These are phyloP conservation scores for Cirrhinus mrigala DNA, from an alignment of 2,797 vertebrate species.

Conservation along the genomic window DNA sequence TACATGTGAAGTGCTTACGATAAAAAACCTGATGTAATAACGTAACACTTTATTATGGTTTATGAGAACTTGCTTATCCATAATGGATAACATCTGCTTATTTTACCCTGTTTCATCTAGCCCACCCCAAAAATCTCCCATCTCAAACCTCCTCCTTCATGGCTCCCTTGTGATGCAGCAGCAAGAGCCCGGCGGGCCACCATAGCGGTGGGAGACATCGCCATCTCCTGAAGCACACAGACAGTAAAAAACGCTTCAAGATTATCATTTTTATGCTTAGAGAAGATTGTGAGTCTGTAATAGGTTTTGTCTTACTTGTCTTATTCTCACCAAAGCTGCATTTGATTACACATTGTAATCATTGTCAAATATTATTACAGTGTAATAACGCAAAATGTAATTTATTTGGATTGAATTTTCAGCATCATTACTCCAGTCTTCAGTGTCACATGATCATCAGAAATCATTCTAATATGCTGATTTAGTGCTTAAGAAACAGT, in stretches of 20 bases:
- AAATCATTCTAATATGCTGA: neutral
- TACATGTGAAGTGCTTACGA: neutral
- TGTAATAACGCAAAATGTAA: neutral
- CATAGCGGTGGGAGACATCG: slow-evolving; percentile 64
- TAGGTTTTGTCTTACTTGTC: neutral
- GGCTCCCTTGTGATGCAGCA: slow-evolving; percentile 75
- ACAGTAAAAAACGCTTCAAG: neutral
- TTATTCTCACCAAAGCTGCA: neutral
- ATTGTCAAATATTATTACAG: neutral
- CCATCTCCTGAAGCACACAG: slow-evolving; percentile 64
- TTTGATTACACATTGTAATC: neutral
- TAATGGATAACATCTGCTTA: neutral
- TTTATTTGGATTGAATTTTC: neutral
- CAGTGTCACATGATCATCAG: neutral
- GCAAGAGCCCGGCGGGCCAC: slow-evolving; percentile 70
- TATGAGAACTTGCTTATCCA: neutral
- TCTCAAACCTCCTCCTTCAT: slow-evolving; percentile 75
- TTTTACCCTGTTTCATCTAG: neutral
- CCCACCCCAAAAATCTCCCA: neutral
- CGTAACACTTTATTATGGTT: neutral
- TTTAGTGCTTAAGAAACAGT: neutral
- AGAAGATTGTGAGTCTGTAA: neutral
- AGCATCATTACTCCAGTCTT: neutral
- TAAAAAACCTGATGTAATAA: neutral
- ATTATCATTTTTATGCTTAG: neutral